Evolutionary conservation across 2,888 invertebrate species (phyloP), one percentile per base, ranked within the genome.

Genomic region (Cataglyphis livida): DNA sequence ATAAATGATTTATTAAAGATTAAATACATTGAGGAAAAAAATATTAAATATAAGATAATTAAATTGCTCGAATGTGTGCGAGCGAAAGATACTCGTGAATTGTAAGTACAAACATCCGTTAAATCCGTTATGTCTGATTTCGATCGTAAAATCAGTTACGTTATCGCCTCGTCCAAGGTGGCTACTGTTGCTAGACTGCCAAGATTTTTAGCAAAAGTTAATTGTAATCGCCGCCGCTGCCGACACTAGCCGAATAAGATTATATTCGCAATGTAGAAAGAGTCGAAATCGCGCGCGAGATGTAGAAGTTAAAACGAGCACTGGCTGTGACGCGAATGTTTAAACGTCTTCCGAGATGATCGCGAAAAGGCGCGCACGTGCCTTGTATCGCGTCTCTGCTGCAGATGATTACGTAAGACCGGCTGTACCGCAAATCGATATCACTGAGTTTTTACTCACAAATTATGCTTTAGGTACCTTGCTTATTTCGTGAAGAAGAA

Each of bases 141-240:
- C 85, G 85, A 83, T 84, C 87, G 87, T 90, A 85, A 88, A 90
- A 90, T 82, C 78, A 71, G 44, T 70, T 83, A 65, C 70, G 61
- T 81, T 51, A 48, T 57, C 38, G 18, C 28, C 12, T n/a, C 54
- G 66, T 51, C 66, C 66, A 76, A 41, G 41, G 32, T 71, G 38
- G 21, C n/a, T 18, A 18, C 48, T n/a, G n/a, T 18, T 48, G 18
- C 18, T 48, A 66, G 10, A 5, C 21, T 88, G 86, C 89, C 89
- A 90, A 83, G 62, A 82, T 79, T 71, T 74, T 81, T 54, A 76
- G 81, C 78, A 84, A 85, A 85, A 90, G 76, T 87, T 85, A 87
- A 87, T 86, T 84, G 76, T 84, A 81, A 79, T 1, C 87, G 59
- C 35, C 57, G 64, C 21, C 15, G 41, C 7, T 48, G 71, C 48